Percentiles rank a stretch among this genome's conserved stretches.
Conservation (phyloP, 2,888 invertebrate species). For the Euspilapteryx auroguttella region DNA sequence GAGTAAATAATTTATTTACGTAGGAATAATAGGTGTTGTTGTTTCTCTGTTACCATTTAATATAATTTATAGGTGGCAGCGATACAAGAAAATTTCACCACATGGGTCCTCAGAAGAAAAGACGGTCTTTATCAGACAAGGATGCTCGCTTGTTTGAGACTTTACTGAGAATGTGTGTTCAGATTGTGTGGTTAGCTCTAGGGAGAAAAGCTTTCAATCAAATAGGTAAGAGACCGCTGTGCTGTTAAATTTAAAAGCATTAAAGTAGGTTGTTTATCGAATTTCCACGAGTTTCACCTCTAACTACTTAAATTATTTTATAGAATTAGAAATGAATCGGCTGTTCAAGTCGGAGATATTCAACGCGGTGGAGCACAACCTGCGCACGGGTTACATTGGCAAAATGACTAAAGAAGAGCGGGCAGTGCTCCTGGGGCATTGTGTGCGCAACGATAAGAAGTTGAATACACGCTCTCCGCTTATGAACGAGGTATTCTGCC, state of each 20-base stretch:
- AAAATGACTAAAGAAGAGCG: constrained; percentile 51
- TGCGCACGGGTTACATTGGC: constrained; percentile 29
- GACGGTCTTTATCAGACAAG: constrained; percentile 63
- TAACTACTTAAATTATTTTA: too few relatives aligned
- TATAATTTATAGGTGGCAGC: constrained; percentile 41
- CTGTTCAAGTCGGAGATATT: constrained; percentile 64
- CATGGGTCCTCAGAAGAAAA: constrained; percentile 57
- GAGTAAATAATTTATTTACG: too few relatives aligned
- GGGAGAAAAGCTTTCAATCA: constrained; percentile 59
- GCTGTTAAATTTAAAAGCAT: too few relatives aligned
- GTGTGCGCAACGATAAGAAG: constrained; percentile 54
- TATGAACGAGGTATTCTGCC: constrained; percentile 60
- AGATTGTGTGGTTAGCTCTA: constrained; percentile 67
- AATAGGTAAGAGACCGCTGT: constrained; percentile 58
- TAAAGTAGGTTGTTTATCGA: neutral
- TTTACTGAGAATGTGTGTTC: constrained; percentile 57
- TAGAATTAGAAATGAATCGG: constrained; percentile 65
- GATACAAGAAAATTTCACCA: constrained; percentile 63
- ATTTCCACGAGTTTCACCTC: too few relatives aligned
- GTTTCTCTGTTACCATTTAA: too few relatives aligned
- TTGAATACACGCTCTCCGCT: constrained; percentile 61
- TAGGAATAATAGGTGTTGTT: too few relatives aligned
- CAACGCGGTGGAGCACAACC: constrained; percentile 53
- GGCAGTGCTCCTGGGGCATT: constrained; percentile 52
- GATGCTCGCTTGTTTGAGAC: constrained; percentile 65